Percentiles rank a stretch among this genome's conserved stretches.
These are phyloP conservation scores for Apteryx mantelli DNA, from an alignment of 2,113 vertebrate genomes.

Conservation along the genomic window DNA sequence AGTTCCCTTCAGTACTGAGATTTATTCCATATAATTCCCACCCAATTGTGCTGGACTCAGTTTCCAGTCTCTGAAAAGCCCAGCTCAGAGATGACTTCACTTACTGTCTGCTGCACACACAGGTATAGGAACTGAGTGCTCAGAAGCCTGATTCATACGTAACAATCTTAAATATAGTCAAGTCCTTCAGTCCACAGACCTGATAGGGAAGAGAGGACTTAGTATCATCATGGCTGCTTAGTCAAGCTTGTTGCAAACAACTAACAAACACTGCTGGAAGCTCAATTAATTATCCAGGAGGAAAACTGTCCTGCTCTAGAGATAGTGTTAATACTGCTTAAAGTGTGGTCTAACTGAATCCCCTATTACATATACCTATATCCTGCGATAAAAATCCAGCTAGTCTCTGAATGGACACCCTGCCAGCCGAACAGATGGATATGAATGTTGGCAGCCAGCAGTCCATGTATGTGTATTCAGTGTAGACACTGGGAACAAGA, in stretches of 20 bases:
- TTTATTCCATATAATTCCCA: neutral
- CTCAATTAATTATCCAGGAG: slow-evolving; percentile 9
- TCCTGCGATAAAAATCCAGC: neutral
- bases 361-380: neutral
- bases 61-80: neutral
- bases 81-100: neutral
- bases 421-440: slow-evolving; percentile 39
- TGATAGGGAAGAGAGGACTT: neutral
- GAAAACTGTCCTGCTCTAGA: slow-evolving; percentile 4
- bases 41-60: accelerated
- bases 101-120: neutral
- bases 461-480: accelerated
- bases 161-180: neutral
- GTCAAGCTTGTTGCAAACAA: neutral
- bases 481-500: neutral
- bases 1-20: neutral
- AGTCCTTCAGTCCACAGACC: neutral
- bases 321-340: neutral
- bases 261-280: slow-evolving; percentile 25
- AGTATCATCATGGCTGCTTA: neutral
- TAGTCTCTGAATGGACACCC: neutral
- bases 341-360: neutral
- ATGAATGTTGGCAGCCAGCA: neutral
- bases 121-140: neutral
- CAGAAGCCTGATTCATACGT: neutral